Base-by-base conservation (phyloP, 1,140 invertebrate species). In the Calephelis virginiensis region DNA sequence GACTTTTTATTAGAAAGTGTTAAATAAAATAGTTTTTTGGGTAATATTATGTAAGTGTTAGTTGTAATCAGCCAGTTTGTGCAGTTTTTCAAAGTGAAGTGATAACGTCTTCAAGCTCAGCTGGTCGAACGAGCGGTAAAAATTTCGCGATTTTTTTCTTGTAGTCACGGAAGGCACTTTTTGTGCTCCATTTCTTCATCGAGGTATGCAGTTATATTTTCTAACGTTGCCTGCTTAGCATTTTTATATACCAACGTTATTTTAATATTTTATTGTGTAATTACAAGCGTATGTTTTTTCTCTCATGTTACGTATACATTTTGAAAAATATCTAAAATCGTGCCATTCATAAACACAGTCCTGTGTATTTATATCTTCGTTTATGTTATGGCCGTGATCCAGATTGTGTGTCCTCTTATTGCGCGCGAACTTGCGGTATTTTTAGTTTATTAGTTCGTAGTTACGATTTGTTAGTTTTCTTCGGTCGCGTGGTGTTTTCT, bases 61-160 rank as follows among this genome's bases (percentile, higher is more conserved):
- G 2, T 53, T 53, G 28, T 45, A 65, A 56, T 28, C 37, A 37
- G 37, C 4, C 13, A 43, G 43, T 53, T 56, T n/a, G 63, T 59
- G 49, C 56, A n/a, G 60, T 72, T 66, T 68, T 46, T 62, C 63
- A 66, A 69, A 65, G 77, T 79, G 73, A 79, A 82, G 83, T 90
- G 86, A 84, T 90, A 90, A 85, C 81, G 77, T 85, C 83, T 82
- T 89, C 86, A 86, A 88, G 86, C 83, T 89, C 89, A 91, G 89
- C 89, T 91, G 89, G 78, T 81, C 73, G 76, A 75, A 80, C 75
- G 86, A 91, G 86, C 85, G 86, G 89, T 89, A 89, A 90, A 85
- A 87, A 86, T 85, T 85, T 86, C 78, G 75, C 84, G 75, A 86
- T 79, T 85, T 89, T 89, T 88, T 89, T 87, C 86, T 75, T 81